These are phyloP conservation scores for Spodoptera picta DNA, from an alignment of 2,888 invertebrate species.

Conservation along the genomic window DNA sequence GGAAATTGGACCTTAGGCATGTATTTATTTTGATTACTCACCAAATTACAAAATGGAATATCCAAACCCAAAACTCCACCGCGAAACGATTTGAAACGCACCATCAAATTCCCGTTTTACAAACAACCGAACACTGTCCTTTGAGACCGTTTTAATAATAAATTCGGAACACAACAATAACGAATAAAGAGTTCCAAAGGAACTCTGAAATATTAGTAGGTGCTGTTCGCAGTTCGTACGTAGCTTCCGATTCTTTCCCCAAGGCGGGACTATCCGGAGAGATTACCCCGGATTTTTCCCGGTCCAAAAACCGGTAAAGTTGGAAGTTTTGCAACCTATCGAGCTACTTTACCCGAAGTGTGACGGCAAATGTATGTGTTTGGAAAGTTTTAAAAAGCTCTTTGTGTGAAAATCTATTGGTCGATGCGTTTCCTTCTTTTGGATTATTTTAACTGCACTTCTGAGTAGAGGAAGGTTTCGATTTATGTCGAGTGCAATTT, in stretches of 20 bases:
- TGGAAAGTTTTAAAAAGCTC: conserved; percentile 57
- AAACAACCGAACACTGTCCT: conserved; percentile 29
- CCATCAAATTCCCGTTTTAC: conserved; percentile 20
- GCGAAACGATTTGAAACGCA: conserved; percentile 16
- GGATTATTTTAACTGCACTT: conserved; percentile 52
- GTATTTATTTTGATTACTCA: conserved; percentile 3
- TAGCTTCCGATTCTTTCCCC: conserved; percentile 48
- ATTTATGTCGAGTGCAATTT: conserved; percentile 23
- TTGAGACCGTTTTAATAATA: conserved; percentile 37
- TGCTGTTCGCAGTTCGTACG: conserved; percentile 24
- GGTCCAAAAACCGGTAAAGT: conserved; percentile 59
- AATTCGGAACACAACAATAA: conserved; percentile 46
- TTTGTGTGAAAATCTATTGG: conserved; percentile 54
- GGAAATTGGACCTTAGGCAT: no score
- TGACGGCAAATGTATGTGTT: conserved; percentile 60
- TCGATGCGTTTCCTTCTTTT: conserved; percentile 41
- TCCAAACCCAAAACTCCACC: conserved; percentile 32
- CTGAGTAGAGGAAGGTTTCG: conserved; percentile 24
- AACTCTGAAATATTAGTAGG: conserved; percentile 42
- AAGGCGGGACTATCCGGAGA: conserved; percentile 56
- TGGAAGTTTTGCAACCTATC: conserved; percentile 62
- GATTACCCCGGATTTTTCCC: conserved; percentile 66
- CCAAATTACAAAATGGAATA: no score
- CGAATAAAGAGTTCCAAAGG: conserved; percentile 23
- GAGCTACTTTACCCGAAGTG: conserved; percentile 57